phyloP scores from a whole-genome alignment of 2,113 vertebrate genomes.

The Colius striatus region DNA sequence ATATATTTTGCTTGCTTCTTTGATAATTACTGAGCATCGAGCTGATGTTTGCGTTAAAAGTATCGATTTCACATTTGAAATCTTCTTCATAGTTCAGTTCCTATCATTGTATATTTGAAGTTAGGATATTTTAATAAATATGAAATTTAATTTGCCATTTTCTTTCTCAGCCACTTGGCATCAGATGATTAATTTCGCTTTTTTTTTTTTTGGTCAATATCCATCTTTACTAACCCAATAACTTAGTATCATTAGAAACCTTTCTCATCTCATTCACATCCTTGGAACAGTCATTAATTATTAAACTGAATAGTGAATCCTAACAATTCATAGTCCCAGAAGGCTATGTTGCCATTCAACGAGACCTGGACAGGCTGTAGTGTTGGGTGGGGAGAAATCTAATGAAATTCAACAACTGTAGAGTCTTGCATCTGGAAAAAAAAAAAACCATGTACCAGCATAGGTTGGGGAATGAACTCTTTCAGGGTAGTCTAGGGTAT shows the following conservation, averaged over 20 bases:
- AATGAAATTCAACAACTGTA: too few species aligned
- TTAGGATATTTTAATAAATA: background rate
- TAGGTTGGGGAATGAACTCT: too few species aligned
- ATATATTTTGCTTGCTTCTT: background rate
- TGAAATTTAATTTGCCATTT: background rate
- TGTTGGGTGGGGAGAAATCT: too few species aligned
- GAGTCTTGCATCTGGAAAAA: too few species aligned
- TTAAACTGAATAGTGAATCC: background rate
- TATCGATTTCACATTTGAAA: background rate
- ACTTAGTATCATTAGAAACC: background rate
- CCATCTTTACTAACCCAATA: background rate
- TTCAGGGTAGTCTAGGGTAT: too few species aligned
- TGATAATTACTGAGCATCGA: background rate
- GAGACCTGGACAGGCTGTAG: too few species aligned
- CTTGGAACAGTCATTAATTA: background rate
- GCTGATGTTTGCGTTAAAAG: background rate
- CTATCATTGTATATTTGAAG: background rate
- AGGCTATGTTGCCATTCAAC: too few species aligned
- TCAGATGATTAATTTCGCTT: background rate
- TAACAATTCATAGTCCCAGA: background rate
- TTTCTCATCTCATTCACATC: background rate
- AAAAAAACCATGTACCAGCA: too few species aligned
- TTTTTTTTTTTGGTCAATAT: background rate
- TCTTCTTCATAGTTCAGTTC: background rate
- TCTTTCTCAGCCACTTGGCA: background rate